Base-by-base conservation (phyloP, 1,140 invertebrate genomes). In the Rhyzopertha dominica region DNA sequence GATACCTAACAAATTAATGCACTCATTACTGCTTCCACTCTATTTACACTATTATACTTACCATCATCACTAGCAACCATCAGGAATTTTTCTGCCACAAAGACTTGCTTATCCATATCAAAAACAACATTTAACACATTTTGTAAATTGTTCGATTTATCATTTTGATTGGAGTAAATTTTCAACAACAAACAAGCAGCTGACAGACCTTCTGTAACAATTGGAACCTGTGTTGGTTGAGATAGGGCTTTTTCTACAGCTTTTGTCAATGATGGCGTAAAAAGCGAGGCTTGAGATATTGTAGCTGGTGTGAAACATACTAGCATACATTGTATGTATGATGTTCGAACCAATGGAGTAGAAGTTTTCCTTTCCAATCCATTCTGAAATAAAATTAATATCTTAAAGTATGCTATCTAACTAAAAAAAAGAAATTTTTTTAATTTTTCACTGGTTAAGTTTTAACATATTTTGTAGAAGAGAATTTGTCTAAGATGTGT, bases 31-130 rank as follows among this genome's bases (percentile, higher is more conserved):
- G n/a, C n/a, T n/a, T n/a, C n/a, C n/a, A n/a, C n/a, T n/a, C n/a
- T n/a, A n/a, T n/a, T n/a, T n/a, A n/a, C n/a, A n/a, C n/a, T n/a
- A n/a, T n/a, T n/a, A n/a, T n/a, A 62, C 67, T 68, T 58, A 78
- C 77, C 71, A 39, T 91, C 85, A 51, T 85, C 78, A n/a, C 74
- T 64, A 8, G 75, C 59, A 19, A 92, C 66, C 12, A 55, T 43
- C 16, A 67, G 47, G 63, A 88, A 85, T 54, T 90, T 88, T 50
- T 95, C 91, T 31, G 83, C 80, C 26, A 90, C 77, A 62, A 91
- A 88, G 32, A 84, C 70, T 53, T 86, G 83, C 58, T 90, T 90
- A 14, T 87, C 80, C 49, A 81, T 67, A 64, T 87, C 83, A 16
- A 79, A 58, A 7, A 89, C 68, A 9, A 80, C 70, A 34, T 71